A percentile compares a stretch with the other conserved stretches of the same genome.
Conservation (phyloP, 1,140 invertebrate species). For the Tetramorium parvispinum region DNA sequence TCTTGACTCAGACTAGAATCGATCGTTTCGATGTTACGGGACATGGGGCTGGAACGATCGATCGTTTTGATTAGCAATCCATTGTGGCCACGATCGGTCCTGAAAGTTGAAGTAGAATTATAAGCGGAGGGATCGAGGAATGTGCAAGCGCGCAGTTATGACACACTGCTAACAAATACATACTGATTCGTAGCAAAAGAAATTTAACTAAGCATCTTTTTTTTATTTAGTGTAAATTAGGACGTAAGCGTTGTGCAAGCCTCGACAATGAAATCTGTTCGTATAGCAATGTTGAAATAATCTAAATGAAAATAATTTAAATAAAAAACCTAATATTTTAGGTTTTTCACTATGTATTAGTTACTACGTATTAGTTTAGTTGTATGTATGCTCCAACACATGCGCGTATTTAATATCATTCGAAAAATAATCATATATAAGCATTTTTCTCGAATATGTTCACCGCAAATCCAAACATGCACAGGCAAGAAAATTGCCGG, state of each 20-base stretch:
- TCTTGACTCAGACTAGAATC: slow-evolving; percentile 83
- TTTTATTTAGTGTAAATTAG: slow-evolving; percentile 1
- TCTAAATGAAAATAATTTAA: neutral
- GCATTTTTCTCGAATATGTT: neutral
- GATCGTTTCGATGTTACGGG: slow-evolving; percentile 82
- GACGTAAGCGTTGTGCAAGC: neutral
- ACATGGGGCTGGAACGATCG: slow-evolving; percentile 79
- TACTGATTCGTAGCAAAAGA: neutral
- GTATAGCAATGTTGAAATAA: neutral
- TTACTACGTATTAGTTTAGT: slow-evolving; percentile 16
- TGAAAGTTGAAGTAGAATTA: slow-evolving; percentile 80
- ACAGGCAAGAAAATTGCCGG: slow-evolving; percentile 33
- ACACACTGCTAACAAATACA: neutral
- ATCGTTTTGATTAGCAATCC: slow-evolving; percentile 82
- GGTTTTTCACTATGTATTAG: neutral
- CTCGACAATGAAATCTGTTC: neutral
- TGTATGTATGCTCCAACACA: slow-evolving; percentile 7
- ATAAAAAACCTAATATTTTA: neutral
- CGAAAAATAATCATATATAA: neutral
- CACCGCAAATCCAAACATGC: slow-evolving; percentile 45
- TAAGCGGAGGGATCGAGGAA: slow-evolving; percentile 62
- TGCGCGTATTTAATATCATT: neutral
- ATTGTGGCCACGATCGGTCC: slow-evolving; percentile 76
- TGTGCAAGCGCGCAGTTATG: slow-evolving; percentile 52
- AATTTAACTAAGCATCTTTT: neutral